These are phyloP conservation scores for Phoxinus dragarum DNA, from an alignment of 2,797 vertebrate species.

Conservation along the genomic window DNA sequence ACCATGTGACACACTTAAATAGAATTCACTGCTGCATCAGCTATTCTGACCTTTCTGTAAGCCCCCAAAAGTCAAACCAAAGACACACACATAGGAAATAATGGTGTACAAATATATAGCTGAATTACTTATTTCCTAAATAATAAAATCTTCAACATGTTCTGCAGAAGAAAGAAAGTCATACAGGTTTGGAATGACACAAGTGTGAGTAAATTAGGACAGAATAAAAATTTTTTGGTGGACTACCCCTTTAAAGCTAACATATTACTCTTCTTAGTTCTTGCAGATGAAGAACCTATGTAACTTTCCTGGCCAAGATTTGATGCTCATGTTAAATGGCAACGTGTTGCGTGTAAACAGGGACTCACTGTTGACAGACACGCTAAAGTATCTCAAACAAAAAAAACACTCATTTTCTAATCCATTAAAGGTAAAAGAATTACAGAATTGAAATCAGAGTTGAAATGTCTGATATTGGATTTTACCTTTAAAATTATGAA, in stretches of 20 bases:
- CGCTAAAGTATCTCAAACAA: constrained; percentile 41
- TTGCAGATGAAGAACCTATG: fast-evolving
- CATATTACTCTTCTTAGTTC: neutral
- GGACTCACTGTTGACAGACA: constrained; percentile 49
- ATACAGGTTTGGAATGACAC: neutral
- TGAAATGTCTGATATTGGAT: neutral
- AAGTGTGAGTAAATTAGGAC: neutral
- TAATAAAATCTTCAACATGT: no score
- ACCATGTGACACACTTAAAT: no score
- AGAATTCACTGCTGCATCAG: no score
- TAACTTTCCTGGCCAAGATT: neutral
- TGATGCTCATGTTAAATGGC: no score
- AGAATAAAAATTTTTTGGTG: neutral
- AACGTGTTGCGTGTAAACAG: constrained; percentile 42
- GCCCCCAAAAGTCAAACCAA: no score
- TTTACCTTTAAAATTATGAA: neutral
- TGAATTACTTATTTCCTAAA: no score
- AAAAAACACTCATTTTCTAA: neutral
- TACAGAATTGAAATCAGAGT: neutral
- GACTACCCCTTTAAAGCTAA: neutral
- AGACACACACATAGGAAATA: no score
- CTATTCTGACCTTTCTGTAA: no score
- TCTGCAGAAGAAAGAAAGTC: neutral
- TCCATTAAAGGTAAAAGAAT: constrained; percentile 42
- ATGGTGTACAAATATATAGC: no score